phyloP scores from a whole-genome alignment of 2,113 vertebrate genomes.

The Calyptomena viridis region DNA sequence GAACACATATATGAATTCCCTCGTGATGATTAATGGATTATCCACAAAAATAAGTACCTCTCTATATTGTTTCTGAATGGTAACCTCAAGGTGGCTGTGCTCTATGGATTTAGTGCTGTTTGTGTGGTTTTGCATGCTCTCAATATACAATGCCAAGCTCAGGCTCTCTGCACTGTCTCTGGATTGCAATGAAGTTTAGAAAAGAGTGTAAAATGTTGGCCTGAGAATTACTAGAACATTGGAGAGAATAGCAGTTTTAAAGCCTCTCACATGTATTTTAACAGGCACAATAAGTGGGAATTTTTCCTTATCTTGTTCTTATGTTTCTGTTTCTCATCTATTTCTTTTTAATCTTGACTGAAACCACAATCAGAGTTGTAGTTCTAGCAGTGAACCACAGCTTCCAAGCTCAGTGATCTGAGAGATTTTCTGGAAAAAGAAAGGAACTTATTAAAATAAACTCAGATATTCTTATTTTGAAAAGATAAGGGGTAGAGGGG shows the following conservation, averaged over 20 bases:
- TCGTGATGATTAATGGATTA: neutral
- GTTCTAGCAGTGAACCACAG: neutral
- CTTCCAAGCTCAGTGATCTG: neutral
- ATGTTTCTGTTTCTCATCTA: neutral
- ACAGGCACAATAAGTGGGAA: neutral
- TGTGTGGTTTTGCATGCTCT: neutral
- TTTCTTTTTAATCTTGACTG: neutral
- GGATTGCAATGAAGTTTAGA: neutral
- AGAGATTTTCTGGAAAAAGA: neutral
- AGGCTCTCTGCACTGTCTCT: neutral
- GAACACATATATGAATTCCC: neutral
- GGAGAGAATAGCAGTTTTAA: neutral
- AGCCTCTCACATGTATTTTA: neutral
- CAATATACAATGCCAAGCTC: neutral
- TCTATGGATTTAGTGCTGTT: neutral
- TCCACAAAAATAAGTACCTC: neutral
- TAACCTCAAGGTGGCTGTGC: neutral
- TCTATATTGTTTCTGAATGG: neutral
- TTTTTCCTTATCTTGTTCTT: neutral
- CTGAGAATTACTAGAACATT: neutral
- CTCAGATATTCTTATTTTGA: neutral
- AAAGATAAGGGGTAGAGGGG: neutral
- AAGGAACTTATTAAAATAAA: neutral
- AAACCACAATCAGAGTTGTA: neutral
- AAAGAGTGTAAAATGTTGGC: neutral